phyloP scores from a whole-genome alignment of 2,888 invertebrate genomes.

The Heteropelma amictum region DNA sequence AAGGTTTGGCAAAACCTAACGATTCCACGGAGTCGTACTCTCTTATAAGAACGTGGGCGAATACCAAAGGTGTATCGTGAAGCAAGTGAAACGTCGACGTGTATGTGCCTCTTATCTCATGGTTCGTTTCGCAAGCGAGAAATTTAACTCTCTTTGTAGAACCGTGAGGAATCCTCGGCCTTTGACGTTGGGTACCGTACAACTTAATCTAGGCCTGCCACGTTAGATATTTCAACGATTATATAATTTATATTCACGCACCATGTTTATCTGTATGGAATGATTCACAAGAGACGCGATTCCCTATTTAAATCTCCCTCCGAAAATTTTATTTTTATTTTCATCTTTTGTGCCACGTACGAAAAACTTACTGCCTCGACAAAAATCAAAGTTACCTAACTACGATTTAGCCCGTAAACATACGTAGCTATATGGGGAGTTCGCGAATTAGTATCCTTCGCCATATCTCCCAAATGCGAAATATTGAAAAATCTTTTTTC shows the following conservation, averaged over 20 bases:
- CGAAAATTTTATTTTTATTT: too few species aligned
- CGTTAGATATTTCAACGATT: not conserved
- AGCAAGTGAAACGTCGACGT: conserved; percentile 43
- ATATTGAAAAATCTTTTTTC: too few species aligned
- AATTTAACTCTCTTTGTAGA: not conserved
- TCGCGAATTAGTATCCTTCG: too few species aligned
- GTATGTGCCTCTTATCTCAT: conserved; percentile 34
- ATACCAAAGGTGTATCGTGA: conserved; percentile 37
- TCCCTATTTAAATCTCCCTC: too few species aligned
- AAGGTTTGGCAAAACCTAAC: conserved; percentile 21
- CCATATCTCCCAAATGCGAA: too few species aligned
- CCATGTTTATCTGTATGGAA: not conserved
- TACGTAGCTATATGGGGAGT: too few species aligned
- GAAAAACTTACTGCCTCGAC: too few species aligned
- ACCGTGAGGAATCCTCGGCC: conserved; percentile 44
- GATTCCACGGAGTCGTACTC: conserved; percentile 27
- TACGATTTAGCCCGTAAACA: too few species aligned
- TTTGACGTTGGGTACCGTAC: conserved; percentile 42
- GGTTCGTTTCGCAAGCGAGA: conserved; percentile 33
- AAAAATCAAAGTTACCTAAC: too few species aligned
- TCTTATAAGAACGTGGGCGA: conserved; percentile 29
- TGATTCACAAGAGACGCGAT: too few species aligned
- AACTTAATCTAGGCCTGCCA: conserved; percentile 20
- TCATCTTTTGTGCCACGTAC: too few species aligned
- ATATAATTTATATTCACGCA: not conserved